phyloP scores from a whole-genome alignment of 2,888 invertebrate species.

The Colostygia pectinataria region DNA sequence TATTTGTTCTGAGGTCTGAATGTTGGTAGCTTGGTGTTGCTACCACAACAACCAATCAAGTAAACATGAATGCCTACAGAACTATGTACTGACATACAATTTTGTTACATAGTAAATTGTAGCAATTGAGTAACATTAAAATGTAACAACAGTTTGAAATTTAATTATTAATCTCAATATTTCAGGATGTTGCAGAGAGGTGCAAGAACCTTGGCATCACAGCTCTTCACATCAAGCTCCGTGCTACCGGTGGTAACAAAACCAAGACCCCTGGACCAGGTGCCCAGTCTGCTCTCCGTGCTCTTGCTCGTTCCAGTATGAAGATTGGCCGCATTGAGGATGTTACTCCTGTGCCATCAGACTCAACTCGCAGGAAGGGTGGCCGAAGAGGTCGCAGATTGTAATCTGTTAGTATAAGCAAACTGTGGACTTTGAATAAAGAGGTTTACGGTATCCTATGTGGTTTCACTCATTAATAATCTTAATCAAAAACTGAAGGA shows the following conservation, averaged over 20 bases:
- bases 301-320: slow-evolving; percentile 99
- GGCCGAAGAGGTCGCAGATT: slow-evolving; percentile 99
- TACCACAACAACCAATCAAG: too few relatives aligned
- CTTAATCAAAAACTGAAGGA: too few relatives aligned
- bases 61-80: too few relatives aligned
- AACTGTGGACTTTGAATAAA: slow-evolving; percentile 74
- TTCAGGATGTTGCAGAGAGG: slow-evolving; percentile 98
- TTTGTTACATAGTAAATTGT: too few relatives aligned
- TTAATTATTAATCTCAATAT: slow-evolving; percentile 9
- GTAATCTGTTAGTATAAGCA: slow-evolving; percentile 86
- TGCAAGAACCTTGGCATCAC: slow-evolving; percentile 98
- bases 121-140: too few relatives aligned
- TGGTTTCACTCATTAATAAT: slow-evolving; percentile 42
- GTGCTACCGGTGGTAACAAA: slow-evolving; percentile 99
- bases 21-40: too few relatives aligned
- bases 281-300: slow-evolving; percentile 98
- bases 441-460: slow-evolving; percentile 56
- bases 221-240: slow-evolving; percentile 98
- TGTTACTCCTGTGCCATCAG: slow-evolving; percentile 99
- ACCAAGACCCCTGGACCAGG: slow-evolving; percentile 99
- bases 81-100: too few relatives aligned
- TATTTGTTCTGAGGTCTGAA: too few relatives aligned
- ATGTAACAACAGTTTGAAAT: too few relatives aligned
- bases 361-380: slow-evolving; percentile 99
- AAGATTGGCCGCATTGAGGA: slow-evolving; percentile 99